Evolutionary conservation across 2,888 invertebrate genomes (phyloP).

Genomic region (Pachymerium ferrugineum): DNA sequence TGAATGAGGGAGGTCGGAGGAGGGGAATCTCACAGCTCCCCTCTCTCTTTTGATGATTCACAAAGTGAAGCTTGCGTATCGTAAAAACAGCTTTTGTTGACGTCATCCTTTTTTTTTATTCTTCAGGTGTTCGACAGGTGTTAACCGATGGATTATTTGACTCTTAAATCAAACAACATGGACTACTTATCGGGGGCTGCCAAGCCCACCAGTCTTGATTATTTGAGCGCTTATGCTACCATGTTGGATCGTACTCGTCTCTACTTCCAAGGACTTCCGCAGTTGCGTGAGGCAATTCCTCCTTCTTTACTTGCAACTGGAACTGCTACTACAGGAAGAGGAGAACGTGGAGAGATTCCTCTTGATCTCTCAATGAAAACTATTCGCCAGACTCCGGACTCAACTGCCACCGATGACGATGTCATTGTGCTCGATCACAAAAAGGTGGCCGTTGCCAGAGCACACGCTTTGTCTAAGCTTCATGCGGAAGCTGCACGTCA

Average conservation of each 20-base stretch:
- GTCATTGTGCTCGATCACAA: constrained; percentile 39
- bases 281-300: constrained; percentile 4
- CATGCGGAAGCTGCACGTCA: constrained; percentile 31
- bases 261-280: constrained; percentile 33
- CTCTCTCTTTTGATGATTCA: neutral
- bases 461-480: constrained; percentile 31
- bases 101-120: neutral
- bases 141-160: constrained; percentile 31
- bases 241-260: constrained; percentile 35
- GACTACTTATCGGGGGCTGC: constrained; percentile 29
- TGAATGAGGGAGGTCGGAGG: neutral
- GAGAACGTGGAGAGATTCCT: constrained; percentile 67
- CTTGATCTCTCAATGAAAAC: constrained; percentile 84
- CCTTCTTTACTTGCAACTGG: neutral
- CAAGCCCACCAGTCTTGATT: constrained; percentile 33
- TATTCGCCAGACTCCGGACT: constrained; percentile 79
- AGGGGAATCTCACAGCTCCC: neutral
- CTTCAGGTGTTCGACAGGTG: constrained; percentile 7
- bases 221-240: constrained; percentile 33
- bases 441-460: constrained; percentile 36
- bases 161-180: constrained; percentile 31
- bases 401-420: constrained; percentile 54
- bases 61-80: neutral
- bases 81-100: constrained; percentile 7
- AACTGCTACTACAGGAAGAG: neutral